Conservation (phyloP, 2,888 invertebrate genomes). For the Cephus nigrinus region DNA sequence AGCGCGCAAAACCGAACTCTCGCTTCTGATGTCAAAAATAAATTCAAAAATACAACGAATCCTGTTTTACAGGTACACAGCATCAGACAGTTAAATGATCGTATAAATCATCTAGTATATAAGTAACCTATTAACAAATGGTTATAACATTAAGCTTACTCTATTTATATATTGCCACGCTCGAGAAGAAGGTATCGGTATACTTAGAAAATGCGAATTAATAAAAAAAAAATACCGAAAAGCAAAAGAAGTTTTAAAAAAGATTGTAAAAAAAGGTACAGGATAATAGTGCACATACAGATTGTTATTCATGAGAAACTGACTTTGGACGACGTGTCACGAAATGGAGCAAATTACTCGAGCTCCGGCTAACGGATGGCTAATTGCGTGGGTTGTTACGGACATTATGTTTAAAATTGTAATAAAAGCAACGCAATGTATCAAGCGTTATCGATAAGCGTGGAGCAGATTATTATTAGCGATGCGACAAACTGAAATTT, state of each 20-base stretch:
- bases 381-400: not conserved
- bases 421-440: not conserved
- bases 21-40: not conserved
- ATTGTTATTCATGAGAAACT: not conserved
- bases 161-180: not conserved
- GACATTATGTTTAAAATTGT: not conserved
- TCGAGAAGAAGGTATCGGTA: not conserved
- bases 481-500: slow-evolving; percentile 18
- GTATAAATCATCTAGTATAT: not conserved
- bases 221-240: not conserved
- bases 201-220: not conserved
- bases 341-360: not conserved
- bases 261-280: not conserved
- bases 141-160: not conserved
- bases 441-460: not conserved
- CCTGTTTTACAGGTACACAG: slow-evolving; percentile 4
- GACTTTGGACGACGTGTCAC: not conserved
- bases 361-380: not conserved
- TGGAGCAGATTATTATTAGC: not conserved
- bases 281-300: not conserved
- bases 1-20: not conserved
- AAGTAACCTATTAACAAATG: not conserved
- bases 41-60: not conserved
- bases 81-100: not conserved
- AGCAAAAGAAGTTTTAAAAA: not conserved